These are phyloP conservation scores for Ameiurus melas DNA, from an alignment of 2,113 vertebrate species.

Conservation along the genomic window DNA sequence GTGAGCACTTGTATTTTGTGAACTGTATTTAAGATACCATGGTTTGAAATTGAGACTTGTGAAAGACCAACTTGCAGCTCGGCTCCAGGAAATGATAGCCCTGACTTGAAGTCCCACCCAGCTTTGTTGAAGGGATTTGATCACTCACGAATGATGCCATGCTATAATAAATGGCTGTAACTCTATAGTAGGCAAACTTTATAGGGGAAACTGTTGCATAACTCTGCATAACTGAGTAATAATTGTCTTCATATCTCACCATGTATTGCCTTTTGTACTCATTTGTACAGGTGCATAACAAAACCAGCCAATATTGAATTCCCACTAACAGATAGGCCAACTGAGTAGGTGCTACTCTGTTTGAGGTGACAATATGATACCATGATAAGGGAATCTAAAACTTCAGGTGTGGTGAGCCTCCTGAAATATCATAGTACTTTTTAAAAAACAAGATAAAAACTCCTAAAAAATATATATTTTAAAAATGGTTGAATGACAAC, in stretches of 20 bases:
- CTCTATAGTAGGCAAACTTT: background rate
- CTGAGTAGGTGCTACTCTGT: background rate
- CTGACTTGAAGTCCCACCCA: constrained; percentile 23
- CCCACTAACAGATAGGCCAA: background rate
- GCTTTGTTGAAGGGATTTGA: constrained; percentile 28
- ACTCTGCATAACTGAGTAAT: background rate
- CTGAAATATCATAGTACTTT: too few relatives aligned
- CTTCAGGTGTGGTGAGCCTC: background rate
- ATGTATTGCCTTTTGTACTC: background rate
- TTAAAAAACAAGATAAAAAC: background rate
- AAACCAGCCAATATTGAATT: background rate
- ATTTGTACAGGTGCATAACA: background rate
- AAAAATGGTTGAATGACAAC: background rate
- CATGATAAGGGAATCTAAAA: background rate
- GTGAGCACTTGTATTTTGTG: constrained; percentile 10
- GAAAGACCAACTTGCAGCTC: constrained; percentile 26
- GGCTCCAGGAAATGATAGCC: constrained; percentile 45
- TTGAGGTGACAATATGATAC: background rate
- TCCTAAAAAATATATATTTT: background rate
- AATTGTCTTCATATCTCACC: background rate
- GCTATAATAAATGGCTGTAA: background rate
- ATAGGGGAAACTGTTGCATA: background rate
- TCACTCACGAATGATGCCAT: constrained; percentile 18
- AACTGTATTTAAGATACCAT: constrained; percentile 33
- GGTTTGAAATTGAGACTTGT: constrained; percentile 36